Evolutionary conservation across 2,797 vertebrate genomes (phyloP).

Genomic region (Dendrocincla fuliginosa): DNA sequence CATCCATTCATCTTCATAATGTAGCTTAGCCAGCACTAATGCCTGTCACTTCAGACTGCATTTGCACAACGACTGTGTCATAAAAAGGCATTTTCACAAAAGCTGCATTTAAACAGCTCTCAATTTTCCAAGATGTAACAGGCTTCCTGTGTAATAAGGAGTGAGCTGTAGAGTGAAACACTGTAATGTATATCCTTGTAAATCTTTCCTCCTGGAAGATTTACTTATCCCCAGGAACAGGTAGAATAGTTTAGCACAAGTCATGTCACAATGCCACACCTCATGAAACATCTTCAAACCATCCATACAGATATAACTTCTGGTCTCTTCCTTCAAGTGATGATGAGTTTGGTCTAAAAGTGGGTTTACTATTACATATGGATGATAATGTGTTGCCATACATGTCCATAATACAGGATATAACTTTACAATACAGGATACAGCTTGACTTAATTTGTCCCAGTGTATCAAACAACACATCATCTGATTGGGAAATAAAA

Average conservation of each 20-base stretch:
- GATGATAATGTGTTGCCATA: background rate
- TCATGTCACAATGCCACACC: background rate
- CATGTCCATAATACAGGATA: background rate
- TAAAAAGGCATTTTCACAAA: background rate
- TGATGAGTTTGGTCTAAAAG: background rate
- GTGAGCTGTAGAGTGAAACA: background rate
- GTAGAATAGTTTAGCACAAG: background rate
- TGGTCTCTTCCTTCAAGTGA: background rate
- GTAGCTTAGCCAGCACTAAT: background rate
- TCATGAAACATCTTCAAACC: background rate
- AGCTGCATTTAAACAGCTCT: background rate
- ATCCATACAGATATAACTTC: background rate
- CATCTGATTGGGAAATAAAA: background rate
- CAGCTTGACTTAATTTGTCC: background rate
- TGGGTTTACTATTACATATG: background rate
- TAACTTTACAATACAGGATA: background rate
- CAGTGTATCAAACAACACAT: background rate
- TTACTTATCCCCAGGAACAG: background rate
- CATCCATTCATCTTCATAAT: background rate
- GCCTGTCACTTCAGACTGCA: background rate
- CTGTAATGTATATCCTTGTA: background rate
- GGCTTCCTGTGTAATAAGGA: background rate
- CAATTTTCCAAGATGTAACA: background rate
- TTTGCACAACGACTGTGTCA: background rate
- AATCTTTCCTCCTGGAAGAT: background rate